phyloP scores from a whole-genome alignment of 1,140 invertebrate genomes.

The Drosophila malerkotliana region DNA sequence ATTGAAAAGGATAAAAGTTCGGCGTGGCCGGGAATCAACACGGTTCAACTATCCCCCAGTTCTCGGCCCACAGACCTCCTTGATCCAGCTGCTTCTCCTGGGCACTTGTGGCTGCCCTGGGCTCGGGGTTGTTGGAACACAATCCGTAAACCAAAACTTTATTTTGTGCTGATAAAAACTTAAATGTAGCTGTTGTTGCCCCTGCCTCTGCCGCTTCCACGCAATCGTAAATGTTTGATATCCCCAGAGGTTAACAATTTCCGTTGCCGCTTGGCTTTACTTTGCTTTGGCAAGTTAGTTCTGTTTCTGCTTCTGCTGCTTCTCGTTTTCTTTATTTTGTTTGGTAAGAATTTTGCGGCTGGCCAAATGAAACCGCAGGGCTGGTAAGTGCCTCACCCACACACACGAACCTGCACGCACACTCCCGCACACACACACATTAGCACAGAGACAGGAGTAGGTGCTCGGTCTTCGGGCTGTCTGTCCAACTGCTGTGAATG shows the following conservation, averaged over 20 bases:
- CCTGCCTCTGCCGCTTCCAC: slow-evolving; percentile 34
- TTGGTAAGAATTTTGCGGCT: slow-evolving; percentile 61
- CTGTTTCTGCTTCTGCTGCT: neutral
- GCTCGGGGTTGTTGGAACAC: slow-evolving; percentile 18
- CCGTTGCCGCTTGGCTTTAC: slow-evolving; percentile 43
- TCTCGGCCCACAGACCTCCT: neutral
- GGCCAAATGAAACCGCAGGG: slow-evolving; percentile 61
- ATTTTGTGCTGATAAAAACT: slow-evolving; percentile 76
- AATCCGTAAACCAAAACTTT: slow-evolving; percentile 74
- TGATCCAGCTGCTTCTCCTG: slow-evolving; percentile 19
- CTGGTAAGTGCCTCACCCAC: slow-evolving; percentile 22
- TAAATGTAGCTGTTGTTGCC: slow-evolving; percentile 61
- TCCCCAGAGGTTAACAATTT: slow-evolving; percentile 80
- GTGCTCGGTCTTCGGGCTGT: slow-evolving; percentile 20
- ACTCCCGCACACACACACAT: slow-evolving; percentile 8
- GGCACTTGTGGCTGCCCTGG: slow-evolving; percentile 42
- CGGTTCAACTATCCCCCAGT: slow-evolving; percentile 27
- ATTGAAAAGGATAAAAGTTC: slow-evolving; percentile 71
- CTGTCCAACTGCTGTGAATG: slow-evolving; percentile 10
- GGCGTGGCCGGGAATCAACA: slow-evolving; percentile 38
- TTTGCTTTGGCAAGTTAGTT: slow-evolving; percentile 49
- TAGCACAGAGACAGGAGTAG: neutral
- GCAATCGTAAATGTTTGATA: slow-evolving; percentile 78
- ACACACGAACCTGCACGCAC: slow-evolving; percentile 12
- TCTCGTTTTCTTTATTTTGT: slow-evolving; percentile 40